phyloP scores from a whole-genome alignment of 2,797 vertebrate species.

The Mus spretus region DNA sequence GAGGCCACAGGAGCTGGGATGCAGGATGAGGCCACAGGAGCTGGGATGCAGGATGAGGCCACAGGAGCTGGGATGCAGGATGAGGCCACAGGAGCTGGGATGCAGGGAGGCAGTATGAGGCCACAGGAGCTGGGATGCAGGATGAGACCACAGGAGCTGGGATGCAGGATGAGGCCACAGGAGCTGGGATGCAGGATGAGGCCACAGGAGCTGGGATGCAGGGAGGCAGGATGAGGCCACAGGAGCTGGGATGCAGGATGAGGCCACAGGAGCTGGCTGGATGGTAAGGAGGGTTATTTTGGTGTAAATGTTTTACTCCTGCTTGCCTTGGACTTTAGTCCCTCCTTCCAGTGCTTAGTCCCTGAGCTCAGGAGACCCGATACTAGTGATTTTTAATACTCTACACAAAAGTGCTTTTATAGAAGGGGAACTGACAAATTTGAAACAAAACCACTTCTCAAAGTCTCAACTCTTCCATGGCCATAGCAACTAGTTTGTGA shows the following conservation, averaged over 20 bases:
- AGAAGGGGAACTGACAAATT: neutral
- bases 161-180: too few relatives aligned
- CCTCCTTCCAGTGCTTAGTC: constrained; percentile 5
- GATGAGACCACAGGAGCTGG: neutral
- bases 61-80: too few relatives aligned
- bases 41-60: too few relatives aligned
- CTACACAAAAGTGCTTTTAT: neutral
- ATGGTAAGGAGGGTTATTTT: neutral
- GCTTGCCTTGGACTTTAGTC: neutral
- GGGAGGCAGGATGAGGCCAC: too few relatives aligned
- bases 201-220: neutral
- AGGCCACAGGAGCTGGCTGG: neutral
- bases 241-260: too few relatives aligned
- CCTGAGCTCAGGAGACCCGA: neutral
- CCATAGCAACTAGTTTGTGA: neutral
- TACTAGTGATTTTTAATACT: neutral
- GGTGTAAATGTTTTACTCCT: neutral
- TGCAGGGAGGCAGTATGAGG: neutral
- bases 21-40: too few relatives aligned
- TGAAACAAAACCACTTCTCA: neutral
- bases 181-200: too few relatives aligned
- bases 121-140: neutral
- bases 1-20: too few relatives aligned
- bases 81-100: too few relatives aligned
- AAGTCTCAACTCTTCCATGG: neutral